These are phyloP conservation scores for Hyles lineata DNA, from an alignment of 2,888 invertebrate species.

Conservation along the genomic window DNA sequence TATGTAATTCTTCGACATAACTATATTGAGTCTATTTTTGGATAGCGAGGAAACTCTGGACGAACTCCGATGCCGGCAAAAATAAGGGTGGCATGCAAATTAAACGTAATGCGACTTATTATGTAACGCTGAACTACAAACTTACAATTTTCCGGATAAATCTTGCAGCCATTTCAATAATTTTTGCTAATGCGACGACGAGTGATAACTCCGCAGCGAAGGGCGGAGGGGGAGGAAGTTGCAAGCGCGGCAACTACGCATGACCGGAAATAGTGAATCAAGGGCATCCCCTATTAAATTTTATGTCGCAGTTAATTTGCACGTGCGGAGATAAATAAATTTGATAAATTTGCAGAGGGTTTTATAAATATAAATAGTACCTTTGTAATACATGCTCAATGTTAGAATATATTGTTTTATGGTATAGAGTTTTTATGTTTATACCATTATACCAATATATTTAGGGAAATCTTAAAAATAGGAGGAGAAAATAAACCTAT, in stretches of 20 bases:
- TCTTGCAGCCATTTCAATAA: slow-evolving; percentile 83
- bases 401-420: no score
- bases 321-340: neutral
- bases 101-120: slow-evolving; percentile 53
- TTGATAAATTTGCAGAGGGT: neutral
- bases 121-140: slow-evolving; percentile 66
- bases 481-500: no score
- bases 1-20: slow-evolving; percentile 85
- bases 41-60: slow-evolving; percentile 63
- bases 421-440: no score
- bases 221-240: slow-evolving; percentile 71
- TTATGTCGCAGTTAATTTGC: neutral
- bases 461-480: no score
- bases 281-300: slow-evolving; percentile 44
- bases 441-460: no score
- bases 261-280: slow-evolving; percentile 76
- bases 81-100: slow-evolving; percentile 64
- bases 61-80: slow-evolving; percentile 47
- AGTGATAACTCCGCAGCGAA: slow-evolving; percentile 69
- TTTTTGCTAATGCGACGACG: slow-evolving; percentile 69
- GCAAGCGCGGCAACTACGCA: slow-evolving; percentile 74
- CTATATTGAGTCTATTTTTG: slow-evolving; percentile 83
- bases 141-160: slow-evolving; percentile 84
- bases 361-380: neutral
- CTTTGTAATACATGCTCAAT: no score